Conservation (phyloP, 2,888 invertebrate genomes). For the Mayetiola destructor region DNA sequence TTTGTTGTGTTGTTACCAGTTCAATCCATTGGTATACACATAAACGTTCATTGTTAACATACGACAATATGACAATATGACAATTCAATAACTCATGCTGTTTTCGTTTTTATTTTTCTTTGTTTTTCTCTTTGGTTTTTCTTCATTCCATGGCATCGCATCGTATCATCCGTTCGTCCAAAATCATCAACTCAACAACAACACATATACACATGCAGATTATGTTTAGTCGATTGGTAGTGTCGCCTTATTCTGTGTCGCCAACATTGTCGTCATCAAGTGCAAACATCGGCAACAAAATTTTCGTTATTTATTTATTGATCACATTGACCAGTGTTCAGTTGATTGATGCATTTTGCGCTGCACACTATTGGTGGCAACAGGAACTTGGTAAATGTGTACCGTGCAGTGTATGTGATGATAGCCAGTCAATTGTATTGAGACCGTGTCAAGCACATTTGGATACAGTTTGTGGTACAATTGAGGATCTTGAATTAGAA, state of each 20-base stretch:
- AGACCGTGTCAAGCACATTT: slow-evolving; percentile 60
- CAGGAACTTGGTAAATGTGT: slow-evolving; percentile 47
- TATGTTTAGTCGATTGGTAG: neutral
- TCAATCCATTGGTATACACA: neutral
- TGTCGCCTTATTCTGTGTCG: too few relatives aligned
- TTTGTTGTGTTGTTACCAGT: neutral
- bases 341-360: slow-evolving; percentile 10
- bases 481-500: slow-evolving; percentile 48
- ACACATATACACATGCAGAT: neutral
- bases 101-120: neutral
- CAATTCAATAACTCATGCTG: neutral
- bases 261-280: neutral
- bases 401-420: slow-evolving; percentile 55
- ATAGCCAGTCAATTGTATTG: slow-evolving; percentile 43
- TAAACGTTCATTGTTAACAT: neutral
- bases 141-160: neutral
- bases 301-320: slow-evolving; percentile 4
- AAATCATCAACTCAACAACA: too few relatives aligned
- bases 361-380: slow-evolving; percentile 47
- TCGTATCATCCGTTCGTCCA: too few relatives aligned
- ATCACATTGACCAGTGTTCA: slow-evolving; percentile 1
- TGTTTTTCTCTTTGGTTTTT: neutral
- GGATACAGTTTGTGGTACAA: slow-evolving; percentile 58
- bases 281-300: neutral
- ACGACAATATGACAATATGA: neutral